phyloP scores from a whole-genome alignment of 1,140 invertebrate species.

The Sycophila sp. region DNA sequence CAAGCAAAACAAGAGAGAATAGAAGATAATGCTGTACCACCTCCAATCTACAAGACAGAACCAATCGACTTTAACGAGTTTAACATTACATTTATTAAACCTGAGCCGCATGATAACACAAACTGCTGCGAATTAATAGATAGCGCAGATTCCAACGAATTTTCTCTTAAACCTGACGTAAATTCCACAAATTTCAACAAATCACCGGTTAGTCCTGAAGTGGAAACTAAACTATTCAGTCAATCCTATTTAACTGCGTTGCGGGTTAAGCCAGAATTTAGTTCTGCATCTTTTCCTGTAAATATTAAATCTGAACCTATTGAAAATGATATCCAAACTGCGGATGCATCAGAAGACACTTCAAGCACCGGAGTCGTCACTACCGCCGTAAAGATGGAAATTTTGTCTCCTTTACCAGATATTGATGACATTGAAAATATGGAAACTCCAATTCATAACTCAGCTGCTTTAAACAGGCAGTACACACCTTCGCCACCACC shows the following conservation, averaged over 20 bases:
- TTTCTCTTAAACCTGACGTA: no score
- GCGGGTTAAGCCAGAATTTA: no score
- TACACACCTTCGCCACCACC: background rate
- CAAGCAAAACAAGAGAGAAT: background rate
- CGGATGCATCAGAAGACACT: background rate
- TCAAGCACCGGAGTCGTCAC: background rate
- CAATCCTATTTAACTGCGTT: no score
- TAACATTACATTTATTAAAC: background rate
- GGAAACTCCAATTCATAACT: slow-evolving; percentile 8
- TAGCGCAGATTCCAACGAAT: no score
- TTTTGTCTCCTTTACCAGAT: background rate
- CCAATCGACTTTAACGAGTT: background rate
- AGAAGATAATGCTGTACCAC: no score
- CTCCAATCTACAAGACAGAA: slow-evolving; percentile 2
- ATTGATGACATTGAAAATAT: slow-evolving; percentile 16
- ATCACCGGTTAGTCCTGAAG: no score
- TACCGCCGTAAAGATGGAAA: background rate
- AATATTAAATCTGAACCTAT: slow-evolving; percentile 13
- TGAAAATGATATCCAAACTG: no score
- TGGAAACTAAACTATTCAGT: no score
- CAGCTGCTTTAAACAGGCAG: background rate
- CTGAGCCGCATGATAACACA: background rate
- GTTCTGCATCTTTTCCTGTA: no score
- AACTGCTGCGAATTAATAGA: no score
- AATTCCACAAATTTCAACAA: no score